Evolutionary conservation across 2,113 vertebrate genomes (phyloP), one percentile per base, ranked within the genome.

Genomic region (Tupaia tana): DNA sequence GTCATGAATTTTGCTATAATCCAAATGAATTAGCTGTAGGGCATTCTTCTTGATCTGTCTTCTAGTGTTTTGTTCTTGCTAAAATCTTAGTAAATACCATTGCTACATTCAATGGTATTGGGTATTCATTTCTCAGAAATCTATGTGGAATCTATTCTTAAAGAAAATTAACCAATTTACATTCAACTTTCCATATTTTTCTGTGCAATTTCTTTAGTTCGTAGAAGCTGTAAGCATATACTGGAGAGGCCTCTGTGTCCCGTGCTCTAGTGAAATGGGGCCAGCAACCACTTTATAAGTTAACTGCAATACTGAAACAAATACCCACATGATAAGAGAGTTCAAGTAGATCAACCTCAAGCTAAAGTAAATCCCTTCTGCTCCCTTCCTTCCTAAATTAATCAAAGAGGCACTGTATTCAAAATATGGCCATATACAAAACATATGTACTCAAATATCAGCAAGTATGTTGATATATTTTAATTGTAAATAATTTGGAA

Each of bases 401-500:
- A 81, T 75, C 15, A 79, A 70, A 84, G 63, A 78, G 43, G 31
- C 25, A 63, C 8, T 71, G 0, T 3, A 14, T 70, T 80, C 31
- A 91, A 85, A 91, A 66, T 69, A 91, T 14, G 12, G 24, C 2
- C 67, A 75, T 89, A 77, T 2, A 91, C n/a, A 80, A 69, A 66
- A 80, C 2, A 80, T 1, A 70, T 52, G 81, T 83, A 71, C 14
- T 88, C 78, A 96, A 80, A 52, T 18, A 88, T 69, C 20, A 94
- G 81, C 52, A 86, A 84, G 43, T 43, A 43, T 43, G 43, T 43
- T 43, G 43, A 8, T 25, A 70, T 43, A 31, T 25, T 93, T 93
- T 86, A 54, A 61, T 11, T 81, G 24, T 69, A 78, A 95, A 87
- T 87, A 84, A 85, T 20, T 64, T 66, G 81, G 80, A 83, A 90